Base-by-base conservation (phyloP, 2,113 vertebrate genomes). In the Myxocyprinus asiaticus region DNA sequence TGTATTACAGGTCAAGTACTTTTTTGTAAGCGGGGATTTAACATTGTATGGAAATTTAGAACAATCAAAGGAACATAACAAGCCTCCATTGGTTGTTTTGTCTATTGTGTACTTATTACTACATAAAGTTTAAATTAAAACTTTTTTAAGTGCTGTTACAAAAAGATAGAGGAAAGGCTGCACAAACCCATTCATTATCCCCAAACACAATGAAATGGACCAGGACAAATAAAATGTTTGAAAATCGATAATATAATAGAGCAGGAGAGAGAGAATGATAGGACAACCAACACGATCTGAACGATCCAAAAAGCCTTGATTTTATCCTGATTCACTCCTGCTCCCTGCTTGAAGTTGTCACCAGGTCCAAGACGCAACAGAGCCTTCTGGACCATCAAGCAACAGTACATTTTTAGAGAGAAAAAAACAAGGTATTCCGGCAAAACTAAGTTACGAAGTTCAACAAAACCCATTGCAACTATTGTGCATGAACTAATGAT, bases 271-370 rank as follows among this genome's bases (percentile, higher is more conserved):
- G 0, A 64, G 4, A 7, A 77, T 7, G 4, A 62, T 2, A 44
- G 77, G 77, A 15, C 69, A 7, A 33, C 9, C 59, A 79, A 14
- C 8, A 80, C 22, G 7, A 58, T 80, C 51, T 66, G 0, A 65
- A 79, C 80, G 48, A 79, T 62, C 17, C 50, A n/a, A 22, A 83
- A 83, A 61, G 81, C 67, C 6, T 71, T 79, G 44, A 76, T 78
- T 61, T 83, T 83, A 12, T 70, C 63, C 10, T 6, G 9, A 9
- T 83, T 76, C 0, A 74, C 43, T 9, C 50, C 9, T 1, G 71
- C 42, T 4, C 69, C 7, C 51, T 67, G 14, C 59, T 42, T 44
- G 3, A 45, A 1, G 3, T 17, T 22, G 0, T 71, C 66, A 14
- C 71, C 77, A 2, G 72, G 81, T 15, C 77, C 51, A 59, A 66